A percentile compares a stretch with the other conserved stretches of the same genome.
phyloP scores from a whole-genome alignment of 2,888 invertebrate genomes.

The Criorhina ranunculi region DNA sequence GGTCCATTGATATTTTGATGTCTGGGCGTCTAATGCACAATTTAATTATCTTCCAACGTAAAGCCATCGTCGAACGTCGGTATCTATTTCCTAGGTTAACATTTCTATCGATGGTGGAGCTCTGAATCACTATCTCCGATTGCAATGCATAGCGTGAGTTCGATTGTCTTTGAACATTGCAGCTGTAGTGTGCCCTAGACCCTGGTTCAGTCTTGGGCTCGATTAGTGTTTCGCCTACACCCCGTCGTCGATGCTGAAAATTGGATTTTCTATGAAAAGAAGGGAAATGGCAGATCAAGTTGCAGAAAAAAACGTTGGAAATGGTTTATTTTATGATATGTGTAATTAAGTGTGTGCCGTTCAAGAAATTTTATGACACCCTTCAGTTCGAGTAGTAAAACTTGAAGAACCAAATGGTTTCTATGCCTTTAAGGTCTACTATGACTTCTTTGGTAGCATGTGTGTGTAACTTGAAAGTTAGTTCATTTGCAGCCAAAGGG shows the following conservation, averaged over 20 bases:
- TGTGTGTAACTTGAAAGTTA: too few species aligned
- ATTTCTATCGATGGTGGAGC: conserved; percentile 19
- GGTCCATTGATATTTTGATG: conserved; percentile 45
- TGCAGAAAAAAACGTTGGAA: conserved; percentile 2
- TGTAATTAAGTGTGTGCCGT: not conserved
- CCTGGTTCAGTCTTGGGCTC: conserved; percentile 12
- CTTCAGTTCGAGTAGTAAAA: not conserved
- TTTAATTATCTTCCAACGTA: conserved; percentile 32
- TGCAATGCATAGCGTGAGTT: conserved; percentile 5
- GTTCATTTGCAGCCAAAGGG: too few species aligned
- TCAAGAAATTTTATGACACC: not conserved
- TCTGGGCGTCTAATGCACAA: conserved; percentile 20
- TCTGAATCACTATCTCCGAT: conserved; percentile 22
- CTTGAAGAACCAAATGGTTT: not conserved
- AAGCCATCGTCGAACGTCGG: not conserved
- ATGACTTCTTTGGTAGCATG: not conserved
- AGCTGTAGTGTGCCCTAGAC: conserved; percentile 9
- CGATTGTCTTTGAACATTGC: not conserved
- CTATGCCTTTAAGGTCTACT: not conserved
- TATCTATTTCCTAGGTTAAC: conserved; percentile 25
- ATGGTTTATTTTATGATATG: not conserved
- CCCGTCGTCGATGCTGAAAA: not conserved
- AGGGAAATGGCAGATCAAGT: not conserved
- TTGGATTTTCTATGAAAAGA: conserved; percentile 8
- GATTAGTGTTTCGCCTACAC: conserved; percentile 32